Conservation (phyloP, 1,140 invertebrate species). For the Galleria mellonella region DNA sequence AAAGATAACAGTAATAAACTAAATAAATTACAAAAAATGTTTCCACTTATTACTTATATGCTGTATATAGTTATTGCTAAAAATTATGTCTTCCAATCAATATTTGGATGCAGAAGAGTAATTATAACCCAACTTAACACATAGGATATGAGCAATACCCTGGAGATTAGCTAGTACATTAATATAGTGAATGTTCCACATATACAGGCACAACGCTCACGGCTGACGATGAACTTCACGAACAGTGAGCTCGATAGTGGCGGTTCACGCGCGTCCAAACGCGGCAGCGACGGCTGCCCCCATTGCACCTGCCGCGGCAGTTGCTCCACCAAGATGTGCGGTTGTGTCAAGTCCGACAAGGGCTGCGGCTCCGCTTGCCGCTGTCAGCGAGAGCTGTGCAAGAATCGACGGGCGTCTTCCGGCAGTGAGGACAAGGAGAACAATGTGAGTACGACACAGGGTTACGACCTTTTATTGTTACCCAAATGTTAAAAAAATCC, state of each 20-base stretch:
- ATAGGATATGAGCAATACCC: too few relatives aligned
- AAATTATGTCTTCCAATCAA: too few relatives aligned
- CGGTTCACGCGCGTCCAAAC: constrained; percentile 49
- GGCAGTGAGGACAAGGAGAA: constrained; percentile 62
- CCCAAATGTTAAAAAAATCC: too few relatives aligned
- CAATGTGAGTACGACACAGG: constrained; percentile 24
- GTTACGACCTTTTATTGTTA: too few relatives aligned
- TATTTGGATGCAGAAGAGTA: not conserved
- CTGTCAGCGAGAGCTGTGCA: constrained; percentile 71
- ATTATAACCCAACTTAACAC: not conserved
- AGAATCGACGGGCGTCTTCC: constrained; percentile 57
- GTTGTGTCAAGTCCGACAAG: constrained; percentile 71
- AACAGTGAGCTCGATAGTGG: not conserved
- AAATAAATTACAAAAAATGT: too few relatives aligned
- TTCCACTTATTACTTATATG: too few relatives aligned
- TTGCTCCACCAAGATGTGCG: constrained; percentile 75
- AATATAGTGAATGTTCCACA: not conserved
- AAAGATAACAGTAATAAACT: too few relatives aligned
- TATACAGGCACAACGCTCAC: constrained; percentile 46
- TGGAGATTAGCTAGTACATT: too few relatives aligned
- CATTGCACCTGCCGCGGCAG: constrained; percentile 77
- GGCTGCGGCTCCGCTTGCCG: constrained; percentile 71
- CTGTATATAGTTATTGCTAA: too few relatives aligned
- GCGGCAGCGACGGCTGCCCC: constrained; percentile 70
- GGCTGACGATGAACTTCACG: constrained; percentile 56